These are phyloP conservation scores for Euura saliciscinereae DNA, from an alignment of 1,140 invertebrate species.

Conservation along the genomic window DNA sequence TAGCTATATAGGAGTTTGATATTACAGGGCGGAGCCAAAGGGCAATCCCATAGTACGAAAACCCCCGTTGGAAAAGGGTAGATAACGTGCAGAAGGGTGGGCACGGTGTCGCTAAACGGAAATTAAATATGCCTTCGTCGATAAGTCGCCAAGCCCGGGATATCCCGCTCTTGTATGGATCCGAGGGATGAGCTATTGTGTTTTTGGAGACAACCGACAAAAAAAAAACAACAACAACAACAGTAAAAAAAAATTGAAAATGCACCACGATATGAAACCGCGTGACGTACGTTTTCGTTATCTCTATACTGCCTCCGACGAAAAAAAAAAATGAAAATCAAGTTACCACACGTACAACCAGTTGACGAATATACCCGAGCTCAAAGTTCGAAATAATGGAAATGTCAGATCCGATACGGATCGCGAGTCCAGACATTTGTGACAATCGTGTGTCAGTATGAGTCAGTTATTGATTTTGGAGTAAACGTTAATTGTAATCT, in stretches of 20 bases:
- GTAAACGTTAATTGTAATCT: no score
- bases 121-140: slow-evolving; percentile 63
- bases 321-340: no score
- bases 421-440: no score
- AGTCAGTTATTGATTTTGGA: no score
- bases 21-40: slow-evolving; percentile 3
- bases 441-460: no score
- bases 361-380: no score
- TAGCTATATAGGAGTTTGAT: neutral
- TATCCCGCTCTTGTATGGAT: slow-evolving; percentile 46
- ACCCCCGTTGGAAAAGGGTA: slow-evolving; percentile 60
- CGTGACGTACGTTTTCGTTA: no score
- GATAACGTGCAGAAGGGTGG: slow-evolving; percentile 45
- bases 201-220: slow-evolving; percentile 35
- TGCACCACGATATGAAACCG: neutral
- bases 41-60: slow-evolving; percentile 28
- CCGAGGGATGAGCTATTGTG: slow-evolving; percentile 61
- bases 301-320: no score
- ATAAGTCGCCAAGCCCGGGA: slow-evolving; percentile 51
- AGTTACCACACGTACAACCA: no score
- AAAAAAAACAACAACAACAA: neutral
- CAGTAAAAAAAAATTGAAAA: neutral
- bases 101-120: slow-evolving; percentile 51
- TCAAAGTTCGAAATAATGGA: no score
- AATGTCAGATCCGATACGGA: no score